Percentiles rank a stretch among this genome's conserved stretches.
Conservation (phyloP, 1,140 invertebrate genomes). For the Homarus americanus region DNA sequence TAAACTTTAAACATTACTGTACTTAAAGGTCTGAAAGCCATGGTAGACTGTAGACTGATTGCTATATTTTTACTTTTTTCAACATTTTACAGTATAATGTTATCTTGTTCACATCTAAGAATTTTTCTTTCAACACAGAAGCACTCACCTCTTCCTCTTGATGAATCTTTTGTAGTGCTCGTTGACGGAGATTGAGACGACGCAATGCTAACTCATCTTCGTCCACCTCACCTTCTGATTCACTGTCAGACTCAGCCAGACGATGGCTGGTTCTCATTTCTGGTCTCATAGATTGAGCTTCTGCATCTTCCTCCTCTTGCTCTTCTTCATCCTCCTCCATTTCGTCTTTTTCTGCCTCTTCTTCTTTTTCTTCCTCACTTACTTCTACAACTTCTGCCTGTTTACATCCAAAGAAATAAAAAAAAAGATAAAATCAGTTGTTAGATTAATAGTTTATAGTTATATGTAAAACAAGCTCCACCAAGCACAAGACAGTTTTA, state of each 20-base stretch:
- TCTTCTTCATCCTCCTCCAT: conserved; percentile 76
- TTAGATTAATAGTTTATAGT: too few relatives aligned
- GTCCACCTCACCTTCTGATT: conserved; percentile 82
- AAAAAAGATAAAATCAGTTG: too few relatives aligned
- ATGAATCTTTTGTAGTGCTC: conserved; percentile 84
- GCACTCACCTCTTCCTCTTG: conserved; percentile 79
- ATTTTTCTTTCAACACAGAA: background rate
- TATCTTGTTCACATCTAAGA: background rate
- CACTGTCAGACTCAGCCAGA: conserved; percentile 72
- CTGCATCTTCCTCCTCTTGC: conserved; percentile 78
- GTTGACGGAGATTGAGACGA: conserved; percentile 84
- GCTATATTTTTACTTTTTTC: too few relatives aligned
- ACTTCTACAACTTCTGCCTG: conserved; percentile 87
- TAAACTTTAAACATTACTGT: too few relatives aligned
- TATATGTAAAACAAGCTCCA: too few relatives aligned
- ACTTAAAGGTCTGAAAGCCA: too few relatives aligned
- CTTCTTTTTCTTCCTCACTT: conserved; percentile 79
- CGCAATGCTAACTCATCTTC: conserved; percentile 91
- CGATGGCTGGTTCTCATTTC: conserved; percentile 67
- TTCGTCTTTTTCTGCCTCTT: conserved; percentile 74
- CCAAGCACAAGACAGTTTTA: too few relatives aligned
- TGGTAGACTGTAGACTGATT: too few relatives aligned
- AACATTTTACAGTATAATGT: too few relatives aligned
- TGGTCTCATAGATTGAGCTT: conserved; percentile 75
- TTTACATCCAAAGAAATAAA: conserved; percentile 77